phyloP scores from a whole-genome alignment of 2,888 invertebrate species.

The Andrena dorsata region DNA sequence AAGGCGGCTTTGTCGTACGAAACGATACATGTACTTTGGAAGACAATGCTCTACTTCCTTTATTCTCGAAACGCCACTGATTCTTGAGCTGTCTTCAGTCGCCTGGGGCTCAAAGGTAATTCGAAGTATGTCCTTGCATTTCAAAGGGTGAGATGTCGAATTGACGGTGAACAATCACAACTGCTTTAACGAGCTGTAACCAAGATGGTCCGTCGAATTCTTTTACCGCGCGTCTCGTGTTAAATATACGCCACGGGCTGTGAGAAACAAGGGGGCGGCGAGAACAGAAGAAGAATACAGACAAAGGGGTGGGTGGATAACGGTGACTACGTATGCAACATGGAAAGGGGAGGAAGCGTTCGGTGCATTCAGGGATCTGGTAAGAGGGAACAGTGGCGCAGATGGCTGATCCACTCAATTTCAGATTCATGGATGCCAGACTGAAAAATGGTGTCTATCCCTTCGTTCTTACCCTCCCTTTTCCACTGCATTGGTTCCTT shows the following conservation, averaged over 20 bases:
- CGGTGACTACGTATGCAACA: slow-evolving; percentile 27
- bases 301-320: slow-evolving; percentile 4
- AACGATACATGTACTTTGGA: background rate
- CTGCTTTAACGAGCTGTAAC: background rate
- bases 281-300: background rate
- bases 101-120: too few species aligned
- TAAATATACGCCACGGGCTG: background rate
- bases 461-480: slow-evolving; percentile 46
- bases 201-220: background rate
- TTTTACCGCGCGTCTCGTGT: background rate
- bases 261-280: background rate
- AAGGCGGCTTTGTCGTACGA: slow-evolving; percentile 11
- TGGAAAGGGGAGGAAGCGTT: slow-evolving; percentile 32
- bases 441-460: slow-evolving; percentile 74
- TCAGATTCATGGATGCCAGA: slow-evolving; percentile 78
- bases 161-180: too few species aligned
- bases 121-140: too few species aligned
- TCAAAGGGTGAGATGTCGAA: too few species aligned
- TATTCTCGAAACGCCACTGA: background rate
- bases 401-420: slow-evolving; percentile 78
- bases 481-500: slow-evolving; percentile 38
- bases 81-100: background rate
- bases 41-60: background rate
- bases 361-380: slow-evolving; percentile 55
- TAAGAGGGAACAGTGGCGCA: slow-evolving; percentile 69